phyloP scores from a whole-genome alignment of 1,140 invertebrate genomes.

The Sinonovacula constricta region DNA sequence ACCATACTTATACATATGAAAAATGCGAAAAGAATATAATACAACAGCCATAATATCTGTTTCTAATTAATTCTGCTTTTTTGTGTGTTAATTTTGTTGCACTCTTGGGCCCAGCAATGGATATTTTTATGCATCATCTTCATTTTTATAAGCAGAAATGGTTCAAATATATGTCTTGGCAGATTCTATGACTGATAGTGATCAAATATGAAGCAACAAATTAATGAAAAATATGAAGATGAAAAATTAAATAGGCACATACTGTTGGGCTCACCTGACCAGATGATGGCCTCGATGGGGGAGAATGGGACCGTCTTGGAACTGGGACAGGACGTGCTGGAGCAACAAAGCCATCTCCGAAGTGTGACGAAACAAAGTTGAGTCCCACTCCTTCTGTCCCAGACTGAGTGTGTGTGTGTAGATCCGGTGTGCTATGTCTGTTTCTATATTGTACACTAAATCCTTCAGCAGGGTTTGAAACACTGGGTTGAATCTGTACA shows the following conservation, averaged over 20 bases:
- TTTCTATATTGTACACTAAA: slow-evolving; percentile 47
- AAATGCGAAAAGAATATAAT: too few relatives aligned
- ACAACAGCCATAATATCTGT: too few relatives aligned
- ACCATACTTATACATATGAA: too few relatives aligned
- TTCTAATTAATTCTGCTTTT: too few relatives aligned
- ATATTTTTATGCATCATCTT: too few relatives aligned
- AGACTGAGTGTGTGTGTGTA: not conserved
- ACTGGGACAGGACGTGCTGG: not conserved
- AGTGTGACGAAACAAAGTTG: slow-evolving; percentile 30
- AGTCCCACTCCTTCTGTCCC: not conserved
- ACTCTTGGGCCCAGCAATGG: too few relatives aligned
- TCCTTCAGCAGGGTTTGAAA: not conserved
- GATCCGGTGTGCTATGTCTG: not conserved
- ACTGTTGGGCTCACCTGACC: slow-evolving; percentile 36
- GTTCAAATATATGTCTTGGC: too few relatives aligned
- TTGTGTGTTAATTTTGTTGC: too few relatives aligned
- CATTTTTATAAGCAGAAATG: too few relatives aligned
- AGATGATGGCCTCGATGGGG: slow-evolving; percentile 48
- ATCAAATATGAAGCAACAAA: too few relatives aligned
- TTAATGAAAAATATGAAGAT: too few relatives aligned
- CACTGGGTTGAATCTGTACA: not conserved
- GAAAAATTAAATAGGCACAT: not conserved
- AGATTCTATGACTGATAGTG: too few relatives aligned
- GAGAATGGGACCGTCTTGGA: slow-evolving; percentile 20
- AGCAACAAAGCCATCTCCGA: not conserved